Conservation (phyloP, 2,888 invertebrate species). For the Nephrotoma flavescens region DNA sequence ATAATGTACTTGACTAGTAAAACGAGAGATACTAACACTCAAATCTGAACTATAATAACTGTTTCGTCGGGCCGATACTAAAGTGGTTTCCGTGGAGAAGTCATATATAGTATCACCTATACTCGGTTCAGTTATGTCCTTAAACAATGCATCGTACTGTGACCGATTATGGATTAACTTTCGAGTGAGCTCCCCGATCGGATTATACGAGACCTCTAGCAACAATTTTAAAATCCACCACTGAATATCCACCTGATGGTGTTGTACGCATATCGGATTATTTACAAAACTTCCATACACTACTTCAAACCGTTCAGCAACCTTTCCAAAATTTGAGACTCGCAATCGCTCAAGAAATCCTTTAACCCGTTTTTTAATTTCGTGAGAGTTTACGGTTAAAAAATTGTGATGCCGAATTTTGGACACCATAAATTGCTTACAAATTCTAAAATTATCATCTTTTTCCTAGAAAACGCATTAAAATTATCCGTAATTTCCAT, state of each 20-base stretch:
- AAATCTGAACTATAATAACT: neutral
- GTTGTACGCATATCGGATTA: constrained; percentile 20
- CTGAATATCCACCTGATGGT: constrained; percentile 28
- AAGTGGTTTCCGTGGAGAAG: neutral
- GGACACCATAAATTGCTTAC: constrained; percentile 29
- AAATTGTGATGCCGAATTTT: constrained; percentile 34
- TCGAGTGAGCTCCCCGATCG: constrained; percentile 18
- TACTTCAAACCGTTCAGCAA: constrained; percentile 29
- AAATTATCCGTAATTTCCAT: neutral
- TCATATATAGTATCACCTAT: neutral
- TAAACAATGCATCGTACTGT: constrained; percentile 12
- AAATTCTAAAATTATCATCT: constrained; percentile 28
- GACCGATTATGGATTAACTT: constrained; percentile 24
- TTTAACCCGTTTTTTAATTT: constrained; percentile 31
- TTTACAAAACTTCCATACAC: constrained; percentile 23
- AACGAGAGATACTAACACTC: neutral
- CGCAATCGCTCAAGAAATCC: constrained; percentile 32
- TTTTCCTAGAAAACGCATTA: constrained; percentile 19
- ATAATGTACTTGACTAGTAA: neutral
- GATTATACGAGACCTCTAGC: constrained; percentile 29
- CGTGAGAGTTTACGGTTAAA: constrained; percentile 32
- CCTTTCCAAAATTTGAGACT: constrained; percentile 33
- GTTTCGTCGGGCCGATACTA: neutral
- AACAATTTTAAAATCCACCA: constrained; percentile 36
- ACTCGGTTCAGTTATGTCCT: neutral